A percentile compares a stretch with the other conserved stretches of the same genome.
phyloP scores from a whole-genome alignment of 2,113 vertebrate genomes.

The Ploceus nigricollis region DNA sequence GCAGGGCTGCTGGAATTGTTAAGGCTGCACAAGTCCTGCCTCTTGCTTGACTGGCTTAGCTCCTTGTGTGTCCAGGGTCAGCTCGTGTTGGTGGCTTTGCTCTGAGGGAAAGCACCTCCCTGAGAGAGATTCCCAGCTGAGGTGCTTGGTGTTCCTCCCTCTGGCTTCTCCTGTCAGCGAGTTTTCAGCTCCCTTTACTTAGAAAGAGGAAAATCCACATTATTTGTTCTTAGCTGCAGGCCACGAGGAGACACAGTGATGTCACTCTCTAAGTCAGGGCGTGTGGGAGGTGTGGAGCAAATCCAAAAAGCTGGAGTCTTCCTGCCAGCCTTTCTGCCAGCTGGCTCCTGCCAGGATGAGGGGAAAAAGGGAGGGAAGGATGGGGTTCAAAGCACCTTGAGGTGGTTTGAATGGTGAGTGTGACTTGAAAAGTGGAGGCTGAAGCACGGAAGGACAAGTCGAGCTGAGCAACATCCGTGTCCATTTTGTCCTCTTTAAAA shows the following conservation, averaged over 20 bases:
- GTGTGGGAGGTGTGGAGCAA: background rate
- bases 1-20: background rate
- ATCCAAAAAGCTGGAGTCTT: background rate
- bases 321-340: background rate
- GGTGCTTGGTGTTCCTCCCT: background rate
- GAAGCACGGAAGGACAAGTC: background rate
- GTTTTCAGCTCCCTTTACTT: background rate
- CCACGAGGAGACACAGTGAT: background rate
- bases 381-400: background rate
- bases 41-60: background rate
- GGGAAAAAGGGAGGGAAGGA: background rate
- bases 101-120: background rate
- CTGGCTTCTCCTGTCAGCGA: background rate
- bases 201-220: background rate
- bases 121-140: background rate
- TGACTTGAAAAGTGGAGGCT: background rate
- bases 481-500: background rate
- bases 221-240: background rate
- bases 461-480: background rate
- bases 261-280: background rate
- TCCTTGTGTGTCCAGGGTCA: background rate
- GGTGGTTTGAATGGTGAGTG: background rate
- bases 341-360: background rate
- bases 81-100: background rate
- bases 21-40: fast-evolving